Evolutionary conservation across 2,888 invertebrate genomes (phyloP).

Genomic region (Plagiodera versicolora): DNA sequence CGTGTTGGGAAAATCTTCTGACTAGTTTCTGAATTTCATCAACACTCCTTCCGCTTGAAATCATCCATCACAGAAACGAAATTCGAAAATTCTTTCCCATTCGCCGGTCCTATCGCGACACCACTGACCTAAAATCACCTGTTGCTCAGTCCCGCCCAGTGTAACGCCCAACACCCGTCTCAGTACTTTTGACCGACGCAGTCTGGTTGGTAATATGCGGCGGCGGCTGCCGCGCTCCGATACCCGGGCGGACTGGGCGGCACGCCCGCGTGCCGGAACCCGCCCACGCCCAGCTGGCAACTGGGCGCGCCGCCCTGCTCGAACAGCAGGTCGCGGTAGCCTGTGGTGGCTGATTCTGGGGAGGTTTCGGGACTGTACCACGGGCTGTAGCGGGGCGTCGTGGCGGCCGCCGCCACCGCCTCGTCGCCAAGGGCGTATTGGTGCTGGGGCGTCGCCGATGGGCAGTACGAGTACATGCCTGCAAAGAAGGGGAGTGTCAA

Average conservation of each 20-base stretch:
- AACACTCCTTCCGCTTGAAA: too few species aligned
- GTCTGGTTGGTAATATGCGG: constrained; percentile 62
- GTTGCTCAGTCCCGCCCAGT: too few species aligned
- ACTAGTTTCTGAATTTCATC: too few species aligned
- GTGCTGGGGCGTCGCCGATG: constrained; percentile 51
- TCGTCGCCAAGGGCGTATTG: constrained; percentile 50
- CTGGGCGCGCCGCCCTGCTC: constrained; percentile 51
- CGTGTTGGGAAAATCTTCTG: too few species aligned
- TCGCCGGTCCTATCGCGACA: too few species aligned
- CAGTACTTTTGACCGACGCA: constrained; percentile 60
- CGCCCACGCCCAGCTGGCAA: constrained; percentile 52
- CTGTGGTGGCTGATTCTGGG: constrained; percentile 49
- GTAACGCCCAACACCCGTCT: constrained; percentile 18
- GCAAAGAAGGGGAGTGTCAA: constrained; percentile 9
- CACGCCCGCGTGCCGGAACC: constrained; percentile 57
- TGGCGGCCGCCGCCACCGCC: constrained; percentile 39
- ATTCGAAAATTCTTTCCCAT: too few species aligned
- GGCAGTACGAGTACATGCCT: constrained; percentile 59
- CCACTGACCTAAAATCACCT: too few species aligned
- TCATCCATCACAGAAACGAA: too few species aligned
- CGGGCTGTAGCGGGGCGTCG: constrained; percentile 54
- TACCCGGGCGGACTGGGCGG: constrained; percentile 58
- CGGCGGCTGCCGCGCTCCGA: constrained; percentile 58
- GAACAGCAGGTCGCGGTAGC: constrained; percentile 52
- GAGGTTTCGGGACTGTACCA: constrained; percentile 61